These are phyloP conservation scores for Zhuqinia jingwanae DNA, from an alignment of 2,888 invertebrate genomes.

Conservation along the genomic window DNA sequence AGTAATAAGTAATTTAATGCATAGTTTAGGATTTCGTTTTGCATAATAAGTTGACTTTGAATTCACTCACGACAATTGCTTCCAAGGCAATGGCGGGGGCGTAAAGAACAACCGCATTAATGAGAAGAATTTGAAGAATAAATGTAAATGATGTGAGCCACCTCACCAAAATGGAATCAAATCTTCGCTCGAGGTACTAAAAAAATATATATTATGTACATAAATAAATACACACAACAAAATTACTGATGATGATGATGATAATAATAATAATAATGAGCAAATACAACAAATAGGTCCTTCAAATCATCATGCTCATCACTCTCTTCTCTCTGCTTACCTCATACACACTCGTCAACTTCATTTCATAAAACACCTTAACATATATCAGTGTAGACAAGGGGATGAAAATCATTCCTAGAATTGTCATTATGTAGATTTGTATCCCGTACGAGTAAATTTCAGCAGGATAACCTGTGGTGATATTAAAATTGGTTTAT, in stretches of 20 bases:
- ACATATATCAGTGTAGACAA: constrained; percentile 73
- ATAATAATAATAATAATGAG: too few relatives aligned
- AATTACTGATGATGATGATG: too few relatives aligned
- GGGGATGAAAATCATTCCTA: constrained; percentile 65
- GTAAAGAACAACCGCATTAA: constrained; percentile 80
- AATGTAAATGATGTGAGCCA: constrained; percentile 75
- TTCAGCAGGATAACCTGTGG: constrained; percentile 77
- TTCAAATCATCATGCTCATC: not conserved
- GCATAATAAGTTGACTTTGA: too few relatives aligned
- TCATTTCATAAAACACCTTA: constrained; percentile 76
- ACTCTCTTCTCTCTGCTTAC: too few relatives aligned
- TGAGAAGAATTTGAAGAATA: constrained; percentile 72
- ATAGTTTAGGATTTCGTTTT: too few relatives aligned
- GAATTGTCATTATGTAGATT: constrained; percentile 73
- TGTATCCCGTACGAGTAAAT: constrained; percentile 75
- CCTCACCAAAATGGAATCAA: constrained; percentile 71
- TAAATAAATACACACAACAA: too few relatives aligned
- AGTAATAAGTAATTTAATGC: constrained; percentile 26
- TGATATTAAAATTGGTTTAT: not conserved
- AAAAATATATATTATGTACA: not conserved
- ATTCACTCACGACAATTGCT: constrained; percentile 79
- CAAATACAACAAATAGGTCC: not conserved
- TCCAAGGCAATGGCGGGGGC: constrained; percentile 80
- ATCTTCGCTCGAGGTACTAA: constrained; percentile 76
- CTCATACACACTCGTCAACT: constrained; percentile 77